phyloP scores from a whole-genome alignment of 1,140 invertebrate genomes.

The Pissodes strobi region DNA sequence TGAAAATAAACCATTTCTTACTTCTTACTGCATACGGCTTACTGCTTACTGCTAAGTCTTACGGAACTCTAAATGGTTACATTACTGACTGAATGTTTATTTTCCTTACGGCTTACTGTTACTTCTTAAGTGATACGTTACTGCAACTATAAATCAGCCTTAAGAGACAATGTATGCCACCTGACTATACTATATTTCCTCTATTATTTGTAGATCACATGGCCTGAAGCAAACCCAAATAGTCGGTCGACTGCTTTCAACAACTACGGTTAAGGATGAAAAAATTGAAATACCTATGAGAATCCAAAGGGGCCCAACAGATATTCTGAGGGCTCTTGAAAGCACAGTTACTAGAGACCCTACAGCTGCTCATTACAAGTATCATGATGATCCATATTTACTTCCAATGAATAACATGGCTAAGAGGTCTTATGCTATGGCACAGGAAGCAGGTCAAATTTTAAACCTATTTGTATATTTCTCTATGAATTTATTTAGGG shows the following conservation, averaged over 20 bases:
- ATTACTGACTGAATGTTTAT: too few species aligned
- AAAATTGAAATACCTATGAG: slow-evolving; percentile 67
- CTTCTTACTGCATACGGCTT: too few species aligned
- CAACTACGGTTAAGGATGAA: slow-evolving; percentile 30
- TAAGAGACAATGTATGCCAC: background rate
- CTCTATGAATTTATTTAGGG: too few species aligned
- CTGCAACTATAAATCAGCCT: too few species aligned
- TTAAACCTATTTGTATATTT: too few species aligned
- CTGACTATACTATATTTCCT: background rate
- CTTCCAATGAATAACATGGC: slow-evolving; percentile 76
- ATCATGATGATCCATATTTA: slow-evolving; percentile 87
- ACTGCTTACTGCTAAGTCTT: too few species aligned
- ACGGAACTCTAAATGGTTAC: too few species aligned
- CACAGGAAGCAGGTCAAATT: slow-evolving; percentile 85
- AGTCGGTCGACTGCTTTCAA: background rate
- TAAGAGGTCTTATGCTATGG: slow-evolving; percentile 76
- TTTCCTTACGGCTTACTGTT: too few species aligned
- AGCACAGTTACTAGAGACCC: slow-evolving; percentile 73
- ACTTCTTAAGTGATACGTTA: too few species aligned
- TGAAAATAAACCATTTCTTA: too few species aligned
- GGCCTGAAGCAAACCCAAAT: background rate
- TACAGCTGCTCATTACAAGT: slow-evolving; percentile 84
- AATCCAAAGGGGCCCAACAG: slow-evolving; percentile 76
- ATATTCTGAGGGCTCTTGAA: slow-evolving; percentile 79
- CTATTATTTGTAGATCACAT: background rate